A percentile compares a stretch with the other conserved stretches of the same genome.
Evolutionary conservation across 2,888 invertebrate genomes (phyloP).

Genomic region (Hypselothyrea guttata): DNA sequence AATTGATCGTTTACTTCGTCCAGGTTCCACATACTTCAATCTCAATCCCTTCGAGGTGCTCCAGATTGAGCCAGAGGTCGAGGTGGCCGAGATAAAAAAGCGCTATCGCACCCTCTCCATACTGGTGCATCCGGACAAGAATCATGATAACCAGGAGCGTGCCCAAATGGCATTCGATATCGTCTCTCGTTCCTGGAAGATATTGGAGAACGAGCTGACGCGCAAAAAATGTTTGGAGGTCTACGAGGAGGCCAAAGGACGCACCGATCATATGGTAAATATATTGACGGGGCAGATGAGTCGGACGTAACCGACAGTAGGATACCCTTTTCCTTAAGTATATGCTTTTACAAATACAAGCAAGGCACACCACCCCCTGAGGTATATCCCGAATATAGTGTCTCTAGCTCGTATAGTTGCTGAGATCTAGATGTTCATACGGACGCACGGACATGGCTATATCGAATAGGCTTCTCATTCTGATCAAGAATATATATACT

Average conservation of each 20-base stretch:
- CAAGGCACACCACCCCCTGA: too few relatives aligned
- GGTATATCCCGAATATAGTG: too few relatives aligned
- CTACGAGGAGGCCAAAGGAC: conserved; percentile 97
- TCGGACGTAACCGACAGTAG: too few relatives aligned
- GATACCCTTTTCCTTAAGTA: too few relatives aligned
- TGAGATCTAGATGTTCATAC: too few relatives aligned
- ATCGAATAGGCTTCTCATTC: too few relatives aligned
- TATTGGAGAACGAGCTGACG: conserved; percentile 96
- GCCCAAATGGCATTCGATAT: conserved; percentile 97
- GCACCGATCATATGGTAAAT: conserved; percentile 95
- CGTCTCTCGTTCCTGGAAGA: conserved; percentile 97
- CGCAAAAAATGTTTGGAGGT: conserved; percentile 97
- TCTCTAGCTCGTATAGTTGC: too few relatives aligned
- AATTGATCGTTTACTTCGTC: conserved; percentile 96
- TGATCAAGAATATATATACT: too few relatives aligned
- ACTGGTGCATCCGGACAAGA: conserved; percentile 99
- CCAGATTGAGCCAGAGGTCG: conserved; percentile 94
- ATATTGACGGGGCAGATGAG: too few relatives aligned
- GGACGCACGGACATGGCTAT: too few relatives aligned
- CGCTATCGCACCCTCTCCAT: conserved; percentile 98
- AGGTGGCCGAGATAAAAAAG: conserved; percentile 96
- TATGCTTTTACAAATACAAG: too few relatives aligned
- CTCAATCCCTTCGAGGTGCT: conserved; percentile 96
- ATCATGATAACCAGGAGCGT: conserved; percentile 96
- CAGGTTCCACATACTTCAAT: conserved; percentile 99